Evolutionary conservation across 2,113 vertebrate genomes (phyloP).

Genomic region (Hylia prasina): DNA sequence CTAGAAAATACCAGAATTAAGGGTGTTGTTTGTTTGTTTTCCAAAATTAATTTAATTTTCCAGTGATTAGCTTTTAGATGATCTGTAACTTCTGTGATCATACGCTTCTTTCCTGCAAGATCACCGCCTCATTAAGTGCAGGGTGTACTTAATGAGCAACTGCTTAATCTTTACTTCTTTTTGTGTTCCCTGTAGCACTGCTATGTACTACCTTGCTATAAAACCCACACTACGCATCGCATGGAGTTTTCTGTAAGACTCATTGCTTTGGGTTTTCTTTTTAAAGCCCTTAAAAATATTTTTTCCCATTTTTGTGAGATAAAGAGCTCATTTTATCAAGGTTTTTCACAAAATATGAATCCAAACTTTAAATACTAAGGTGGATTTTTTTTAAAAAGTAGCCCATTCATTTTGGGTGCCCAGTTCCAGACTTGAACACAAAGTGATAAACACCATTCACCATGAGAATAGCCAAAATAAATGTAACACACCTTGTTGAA

Average conservation of each 20-base stretch:
- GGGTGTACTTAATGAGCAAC: background rate
- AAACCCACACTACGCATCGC: background rate
- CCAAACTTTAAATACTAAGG: background rate
- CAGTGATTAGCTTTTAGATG: background rate
- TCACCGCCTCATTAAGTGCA: background rate
- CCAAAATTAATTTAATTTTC: background rate
- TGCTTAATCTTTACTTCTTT: background rate
- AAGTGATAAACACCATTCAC: background rate
- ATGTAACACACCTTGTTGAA: background rate
- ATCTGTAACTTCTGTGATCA: background rate
- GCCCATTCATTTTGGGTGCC: background rate
- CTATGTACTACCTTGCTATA: background rate
- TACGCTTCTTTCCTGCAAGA: background rate
- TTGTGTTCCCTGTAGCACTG: background rate
- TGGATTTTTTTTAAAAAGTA: background rate
- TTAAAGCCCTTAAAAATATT: background rate
- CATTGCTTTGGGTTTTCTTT: background rate
- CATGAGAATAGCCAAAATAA: background rate
- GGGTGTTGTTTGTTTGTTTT: background rate
- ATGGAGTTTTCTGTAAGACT: background rate
- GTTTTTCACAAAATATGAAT: background rate
- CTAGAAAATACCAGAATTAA: background rate
- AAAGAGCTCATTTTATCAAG: background rate
- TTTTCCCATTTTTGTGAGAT: background rate
- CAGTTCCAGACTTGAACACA: background rate